Percentiles rank a stretch among this genome's conserved stretches.
Evolutionary conservation across 2,113 vertebrate species (phyloP).

Genomic region (Myotis davidii): DNA sequence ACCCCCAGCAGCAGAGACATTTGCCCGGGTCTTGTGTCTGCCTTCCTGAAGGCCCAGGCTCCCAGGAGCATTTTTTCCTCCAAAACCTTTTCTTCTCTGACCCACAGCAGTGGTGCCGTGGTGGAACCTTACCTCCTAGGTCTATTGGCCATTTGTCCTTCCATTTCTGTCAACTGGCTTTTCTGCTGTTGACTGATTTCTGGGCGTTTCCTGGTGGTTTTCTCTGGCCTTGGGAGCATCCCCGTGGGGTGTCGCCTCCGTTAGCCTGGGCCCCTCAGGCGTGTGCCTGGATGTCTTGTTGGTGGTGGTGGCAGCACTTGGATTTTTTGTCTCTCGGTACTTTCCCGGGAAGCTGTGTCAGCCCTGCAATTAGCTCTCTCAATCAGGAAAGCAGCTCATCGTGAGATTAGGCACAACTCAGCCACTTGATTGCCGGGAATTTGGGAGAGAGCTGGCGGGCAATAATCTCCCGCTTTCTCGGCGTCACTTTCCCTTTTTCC

Average conservation of each 20-base stretch:
- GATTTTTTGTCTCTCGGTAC: constrained; percentile 68
- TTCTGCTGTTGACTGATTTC: neutral
- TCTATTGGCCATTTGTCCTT: neutral
- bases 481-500: constrained; percentile 60
- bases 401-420: constrained; percentile 74
- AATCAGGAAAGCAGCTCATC: constrained; percentile 73
- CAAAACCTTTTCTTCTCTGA: neutral
- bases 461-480: constrained; percentile 66
- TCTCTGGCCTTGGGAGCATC: neutral
- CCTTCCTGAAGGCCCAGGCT: neutral
- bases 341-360: constrained; percentile 78
- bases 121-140: neutral
- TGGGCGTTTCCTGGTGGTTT: neutral
- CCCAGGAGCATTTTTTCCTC: rapidly evolving
- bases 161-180: neutral
- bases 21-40: neutral
- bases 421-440: constrained; percentile 80
- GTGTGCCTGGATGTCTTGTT: neutral
- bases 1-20: neutral
- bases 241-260: neutral
- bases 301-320: constrained; percentile 53
- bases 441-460: constrained; percentile 60
- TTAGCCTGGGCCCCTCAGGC: neutral
- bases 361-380: constrained; percentile 78
- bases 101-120: neutral